Percentiles rank a stretch among this genome's conserved stretches.
phyloP scores from a whole-genome alignment of 2,113 vertebrate species.

The Microtus richardsoni region DNA sequence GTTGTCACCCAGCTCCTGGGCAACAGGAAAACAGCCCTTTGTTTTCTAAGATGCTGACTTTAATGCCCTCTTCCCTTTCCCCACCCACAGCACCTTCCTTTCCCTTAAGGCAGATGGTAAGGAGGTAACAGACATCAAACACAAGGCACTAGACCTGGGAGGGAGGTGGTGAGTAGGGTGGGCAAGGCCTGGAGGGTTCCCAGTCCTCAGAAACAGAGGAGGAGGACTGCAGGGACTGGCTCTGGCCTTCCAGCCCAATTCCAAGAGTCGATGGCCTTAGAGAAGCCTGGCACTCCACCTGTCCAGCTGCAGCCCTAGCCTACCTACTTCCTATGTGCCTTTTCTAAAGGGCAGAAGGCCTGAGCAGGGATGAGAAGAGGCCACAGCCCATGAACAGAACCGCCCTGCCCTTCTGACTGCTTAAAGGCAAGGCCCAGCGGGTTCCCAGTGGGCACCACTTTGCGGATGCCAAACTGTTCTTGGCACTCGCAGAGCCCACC shows the following conservation, averaged over 20 bases:
- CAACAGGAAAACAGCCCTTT: constrained; percentile 21
- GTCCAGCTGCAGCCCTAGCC: not conserved
- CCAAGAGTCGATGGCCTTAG: not conserved
- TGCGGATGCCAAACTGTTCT: not conserved
- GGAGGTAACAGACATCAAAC: constrained; percentile 66
- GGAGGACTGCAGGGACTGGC: not conserved
- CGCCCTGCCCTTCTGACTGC: not conserved
- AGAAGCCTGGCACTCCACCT: not conserved
- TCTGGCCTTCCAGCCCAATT: not conserved
- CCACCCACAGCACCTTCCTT: not conserved
- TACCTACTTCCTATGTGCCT: not conserved
- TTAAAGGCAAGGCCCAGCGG: not conserved
- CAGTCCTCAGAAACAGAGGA: not conserved
- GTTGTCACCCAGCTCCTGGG: not conserved
- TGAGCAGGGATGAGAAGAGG: not conserved
- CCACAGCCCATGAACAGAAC: not conserved
- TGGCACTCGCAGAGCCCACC: not conserved
- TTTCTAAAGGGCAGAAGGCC: not conserved
- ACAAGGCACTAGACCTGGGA: constrained; percentile 72
- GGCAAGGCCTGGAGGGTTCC: not conserved
- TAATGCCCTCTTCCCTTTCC: not conserved
- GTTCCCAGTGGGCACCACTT: not conserved
- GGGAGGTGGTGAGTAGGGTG: not conserved
- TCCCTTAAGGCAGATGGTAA: constrained; percentile 79
- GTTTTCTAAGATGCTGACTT: constrained; percentile 74